Base-by-base conservation (phyloP, 2,797 vertebrate genomes). In the Clamator glandarius region DNA sequence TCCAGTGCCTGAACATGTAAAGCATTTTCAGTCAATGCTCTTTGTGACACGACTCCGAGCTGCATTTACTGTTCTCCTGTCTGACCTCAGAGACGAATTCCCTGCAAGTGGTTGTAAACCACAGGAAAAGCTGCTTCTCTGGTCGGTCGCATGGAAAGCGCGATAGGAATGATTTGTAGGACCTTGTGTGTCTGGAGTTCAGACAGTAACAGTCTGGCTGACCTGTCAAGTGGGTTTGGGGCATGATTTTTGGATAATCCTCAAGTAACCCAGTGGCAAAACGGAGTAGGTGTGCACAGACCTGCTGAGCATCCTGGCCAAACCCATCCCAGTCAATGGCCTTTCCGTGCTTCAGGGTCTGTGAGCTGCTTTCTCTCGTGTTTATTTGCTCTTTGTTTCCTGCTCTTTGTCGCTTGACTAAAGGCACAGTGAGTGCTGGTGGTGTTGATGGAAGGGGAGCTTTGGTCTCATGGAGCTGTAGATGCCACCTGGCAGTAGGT, bases 31-130 rank as follows among this genome's bases (percentile, higher is more conserved):
- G 33, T 21, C 25, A 1, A 2, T 1, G 15, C 8, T 42, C 28
- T 11, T 14, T 5, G 1, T 6, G 54, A 1, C 11, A 0, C 0
- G 1, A 1, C 36, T 42, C 44, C 59, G 9, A 0, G 12, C 20
- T 11, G 0, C 14, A 0, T 20, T 35, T 39, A 19, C 26, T 31
- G 50, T n/a, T 21, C n/a, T 48, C 76, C 82, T 11, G 0, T 10
- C 55, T 16, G 1, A 2, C 55, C 62, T 19, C 0, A 8, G 46
- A 15, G 44, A 36, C 19, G 1, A 8, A 10, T 20, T 14, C 33
- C 2, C 21, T 46, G 87, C 78, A 9, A 4, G 15, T 2, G 29
- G 2, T 33, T 6, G 4, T 5, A 17, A 35, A 50, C 6, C 21
- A 3, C 2, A 1, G 3, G 15, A 7, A 8, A 24, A 85, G 48